phyloP scores from a whole-genome alignment of 2,797 vertebrate species.

The Mycteria americana region DNA sequence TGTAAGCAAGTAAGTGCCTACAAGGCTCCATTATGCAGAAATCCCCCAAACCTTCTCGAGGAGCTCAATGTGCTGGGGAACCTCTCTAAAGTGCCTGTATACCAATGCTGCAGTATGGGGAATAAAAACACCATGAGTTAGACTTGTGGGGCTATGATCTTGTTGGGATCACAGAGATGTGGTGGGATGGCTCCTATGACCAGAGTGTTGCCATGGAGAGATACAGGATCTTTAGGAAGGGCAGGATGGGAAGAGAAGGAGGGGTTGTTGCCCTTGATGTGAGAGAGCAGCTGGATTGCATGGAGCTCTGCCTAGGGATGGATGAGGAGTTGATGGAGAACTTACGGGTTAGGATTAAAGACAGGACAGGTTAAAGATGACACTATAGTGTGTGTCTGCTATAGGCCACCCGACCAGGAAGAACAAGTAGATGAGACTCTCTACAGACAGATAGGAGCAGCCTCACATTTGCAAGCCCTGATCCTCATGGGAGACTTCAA shows the following conservation, averaged over 20 bases:
- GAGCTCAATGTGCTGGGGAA: accelerated
- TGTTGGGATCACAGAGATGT: not conserved
- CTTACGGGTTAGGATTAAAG: not conserved
- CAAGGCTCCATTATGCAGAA: not conserved
- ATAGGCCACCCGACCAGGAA: not conserved
- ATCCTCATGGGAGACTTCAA: not conserved
- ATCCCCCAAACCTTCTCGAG: not conserved
- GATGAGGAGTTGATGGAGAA: not conserved
- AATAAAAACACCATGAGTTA: not conserved
- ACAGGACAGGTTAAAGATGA: not conserved
- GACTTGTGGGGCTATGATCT: not conserved
- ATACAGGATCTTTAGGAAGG: not conserved
- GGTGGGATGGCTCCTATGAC: not conserved
- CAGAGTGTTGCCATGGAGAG: not conserved
- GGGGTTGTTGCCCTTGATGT: not conserved
- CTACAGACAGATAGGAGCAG: not conserved
- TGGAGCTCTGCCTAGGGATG: not conserved
- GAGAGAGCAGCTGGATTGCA: not conserved
- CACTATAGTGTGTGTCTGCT: not conserved
- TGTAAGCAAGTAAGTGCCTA: not conserved
- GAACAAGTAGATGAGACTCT: not conserved
- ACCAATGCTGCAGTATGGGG: accelerated
- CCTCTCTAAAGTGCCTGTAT: not conserved
- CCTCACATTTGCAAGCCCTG: not conserved
- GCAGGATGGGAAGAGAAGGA: not conserved